These are phyloP conservation scores for Hyalella azteca DNA, from an alignment of 2,888 invertebrate genomes.

Conservation along the genomic window DNA sequence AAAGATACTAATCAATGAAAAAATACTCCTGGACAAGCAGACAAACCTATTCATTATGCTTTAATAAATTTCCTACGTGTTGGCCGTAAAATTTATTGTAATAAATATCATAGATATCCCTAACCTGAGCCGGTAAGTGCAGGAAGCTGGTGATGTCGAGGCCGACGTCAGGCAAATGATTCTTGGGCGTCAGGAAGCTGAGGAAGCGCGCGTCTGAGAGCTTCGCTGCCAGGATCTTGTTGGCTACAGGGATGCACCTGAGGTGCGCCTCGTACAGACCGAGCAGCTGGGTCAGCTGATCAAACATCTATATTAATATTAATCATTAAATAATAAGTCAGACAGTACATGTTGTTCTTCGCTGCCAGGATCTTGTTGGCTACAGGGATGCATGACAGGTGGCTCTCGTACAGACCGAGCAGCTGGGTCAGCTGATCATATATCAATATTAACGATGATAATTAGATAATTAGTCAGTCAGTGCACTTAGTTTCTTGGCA, in stretches of 20 bases:
- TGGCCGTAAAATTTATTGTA: too few species aligned
- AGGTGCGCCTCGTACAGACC: slow-evolving; percentile 70
- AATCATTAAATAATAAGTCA: too few species aligned
- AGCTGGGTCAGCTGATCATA: slow-evolving; percentile 52
- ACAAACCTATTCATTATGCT: too few species aligned
- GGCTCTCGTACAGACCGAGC: slow-evolving; percentile 65
- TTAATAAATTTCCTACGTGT: too few species aligned
- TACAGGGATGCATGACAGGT: slow-evolving; percentile 82
- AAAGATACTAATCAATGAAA: too few species aligned
- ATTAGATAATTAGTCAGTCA: too few species aligned
- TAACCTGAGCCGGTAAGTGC: slow-evolving; percentile 77
- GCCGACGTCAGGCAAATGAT: slow-evolving; percentile 78
- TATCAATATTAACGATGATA: too few species aligned
- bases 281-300: slow-evolving; percentile 47
- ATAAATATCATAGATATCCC: too few species aligned
- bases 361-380: slow-evolving; percentile 82
- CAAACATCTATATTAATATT: too few species aligned
- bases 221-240: slow-evolving; percentile 76
- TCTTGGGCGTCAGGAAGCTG: slow-evolving; percentile 77
- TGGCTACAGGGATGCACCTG: slow-evolving; percentile 82
- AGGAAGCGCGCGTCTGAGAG: slow-evolving; percentile 76
- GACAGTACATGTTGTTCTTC: too few species aligned
- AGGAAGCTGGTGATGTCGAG: slow-evolving; percentile 82
- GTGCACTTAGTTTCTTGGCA: too few species aligned
- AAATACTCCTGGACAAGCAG: too few species aligned